phyloP scores from a whole-genome alignment of 2,888 invertebrate species.

The Amphipoea oculea region DNA sequence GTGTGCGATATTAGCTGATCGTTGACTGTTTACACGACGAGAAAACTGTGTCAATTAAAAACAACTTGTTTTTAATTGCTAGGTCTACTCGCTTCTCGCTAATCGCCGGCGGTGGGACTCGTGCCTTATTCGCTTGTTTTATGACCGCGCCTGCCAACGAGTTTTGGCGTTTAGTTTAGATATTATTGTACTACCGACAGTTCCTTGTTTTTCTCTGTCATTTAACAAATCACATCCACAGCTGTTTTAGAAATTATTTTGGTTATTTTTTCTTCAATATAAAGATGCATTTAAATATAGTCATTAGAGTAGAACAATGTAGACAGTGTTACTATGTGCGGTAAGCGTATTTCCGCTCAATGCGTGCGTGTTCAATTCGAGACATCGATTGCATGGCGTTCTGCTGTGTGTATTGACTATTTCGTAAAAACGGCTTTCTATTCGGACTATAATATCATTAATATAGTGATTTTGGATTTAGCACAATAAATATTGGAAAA shows the following conservation, averaged over 20 bases:
- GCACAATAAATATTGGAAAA: neutral
- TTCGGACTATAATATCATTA: neutral
- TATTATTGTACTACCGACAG: constrained; percentile 29
- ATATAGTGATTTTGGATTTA: neutral
- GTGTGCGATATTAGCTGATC: neutral
- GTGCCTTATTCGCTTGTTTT: neutral
- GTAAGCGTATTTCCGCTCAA: neutral
- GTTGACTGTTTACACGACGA: neutral
- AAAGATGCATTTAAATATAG: constrained; percentile 71
- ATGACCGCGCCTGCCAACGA: neutral
- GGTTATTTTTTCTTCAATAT: constrained; percentile 6
- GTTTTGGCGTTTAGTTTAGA: neutral
- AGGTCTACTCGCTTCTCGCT: neutral
- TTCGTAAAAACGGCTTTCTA: neutral
- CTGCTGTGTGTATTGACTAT: no score
- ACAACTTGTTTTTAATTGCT: neutral
- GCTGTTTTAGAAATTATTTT: neutral
- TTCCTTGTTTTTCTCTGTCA: constrained; percentile 23
- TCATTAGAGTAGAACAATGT: constrained; percentile 61
- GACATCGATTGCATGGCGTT: neutral
- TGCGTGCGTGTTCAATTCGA: neutral
- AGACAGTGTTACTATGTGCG: constrained; percentile 1
- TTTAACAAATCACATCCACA: neutral
- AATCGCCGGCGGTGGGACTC: neutral
- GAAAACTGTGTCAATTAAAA: neutral